Conservation (phyloP, 2,797 vertebrate species). For the Tinamus major region DNA sequence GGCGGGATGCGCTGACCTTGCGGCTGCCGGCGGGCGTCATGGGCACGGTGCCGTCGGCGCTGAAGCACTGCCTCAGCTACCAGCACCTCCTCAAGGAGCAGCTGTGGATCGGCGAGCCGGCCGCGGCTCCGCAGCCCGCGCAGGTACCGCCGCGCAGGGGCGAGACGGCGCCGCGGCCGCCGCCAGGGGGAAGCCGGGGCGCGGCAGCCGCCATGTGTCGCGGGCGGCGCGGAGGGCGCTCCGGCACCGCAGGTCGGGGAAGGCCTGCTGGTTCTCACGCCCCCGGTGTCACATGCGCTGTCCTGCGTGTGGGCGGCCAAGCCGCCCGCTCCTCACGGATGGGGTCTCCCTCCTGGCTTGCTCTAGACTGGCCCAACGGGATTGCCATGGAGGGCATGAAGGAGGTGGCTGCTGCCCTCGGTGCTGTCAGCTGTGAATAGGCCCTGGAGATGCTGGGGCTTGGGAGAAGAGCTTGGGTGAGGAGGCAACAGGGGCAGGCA, state of each 20-base stretch:
- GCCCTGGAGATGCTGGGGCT: fast-evolving
- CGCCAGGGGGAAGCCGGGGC: not conserved
- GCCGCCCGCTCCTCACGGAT: too few species aligned
- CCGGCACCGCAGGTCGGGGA: too few species aligned
- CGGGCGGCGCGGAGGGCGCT: too few species aligned
- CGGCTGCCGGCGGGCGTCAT: constrained; percentile 70
- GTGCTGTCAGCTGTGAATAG: fast-evolving
- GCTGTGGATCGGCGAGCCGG: constrained; percentile 82
- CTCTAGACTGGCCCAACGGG: too few species aligned
- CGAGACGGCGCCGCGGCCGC: not conserved
- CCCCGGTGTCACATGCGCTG: too few species aligned
- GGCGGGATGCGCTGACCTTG: not conserved
- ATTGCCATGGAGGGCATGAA: fast-evolving
- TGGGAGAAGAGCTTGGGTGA: not conserved
- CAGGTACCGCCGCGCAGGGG: constrained; percentile 80
- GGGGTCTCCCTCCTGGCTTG: not conserved
- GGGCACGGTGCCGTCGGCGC: constrained; percentile 88
- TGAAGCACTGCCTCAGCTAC: constrained; percentile 93
- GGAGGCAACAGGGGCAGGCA: fast-evolving
- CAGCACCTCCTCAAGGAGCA: constrained; percentile 88
- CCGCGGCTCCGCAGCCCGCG: constrained; percentile 79
- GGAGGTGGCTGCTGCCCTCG: not conserved
- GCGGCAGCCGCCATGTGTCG: too few species aligned
- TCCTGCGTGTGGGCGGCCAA: too few species aligned
- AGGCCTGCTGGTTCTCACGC: fast-evolving